phyloP scores from a whole-genome alignment of 2,888 invertebrate species.

The Hydropsyche betteni region DNA sequence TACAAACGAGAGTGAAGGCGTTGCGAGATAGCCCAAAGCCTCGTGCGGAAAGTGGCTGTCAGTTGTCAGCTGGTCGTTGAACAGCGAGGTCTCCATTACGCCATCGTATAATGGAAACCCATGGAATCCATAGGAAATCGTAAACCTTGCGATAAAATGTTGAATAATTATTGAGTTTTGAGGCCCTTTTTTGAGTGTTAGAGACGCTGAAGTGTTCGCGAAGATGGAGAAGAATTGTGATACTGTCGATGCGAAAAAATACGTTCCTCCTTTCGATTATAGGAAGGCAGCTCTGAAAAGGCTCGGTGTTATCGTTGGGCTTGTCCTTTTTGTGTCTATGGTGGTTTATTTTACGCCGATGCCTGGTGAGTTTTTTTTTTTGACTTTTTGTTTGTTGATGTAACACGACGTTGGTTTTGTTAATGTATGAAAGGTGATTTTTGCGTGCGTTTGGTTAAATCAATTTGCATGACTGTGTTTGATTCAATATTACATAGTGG shows the following conservation, averaged over 20 bases:
- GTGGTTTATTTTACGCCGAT: constrained; percentile 77
- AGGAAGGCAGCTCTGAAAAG: constrained; percentile 71
- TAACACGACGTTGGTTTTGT: background rate
- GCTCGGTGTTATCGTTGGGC: constrained; percentile 71
- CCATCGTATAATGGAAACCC: no score
- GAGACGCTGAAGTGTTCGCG: background rate
- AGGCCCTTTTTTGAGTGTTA: background rate
- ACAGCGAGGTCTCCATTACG: constrained; percentile 24
- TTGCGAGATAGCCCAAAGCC: background rate
- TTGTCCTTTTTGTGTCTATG: constrained; percentile 72
- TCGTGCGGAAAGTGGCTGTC: background rate
- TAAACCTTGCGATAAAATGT: no score
- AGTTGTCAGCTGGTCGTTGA: constrained; percentile 41
- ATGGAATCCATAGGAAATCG: no score
- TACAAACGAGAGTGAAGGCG: no score
- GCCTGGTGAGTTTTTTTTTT: constrained; percentile 66
- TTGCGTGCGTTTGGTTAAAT: no score
- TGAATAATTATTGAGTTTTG: no score
- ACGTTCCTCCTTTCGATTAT: constrained; percentile 56
- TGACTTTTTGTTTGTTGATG: background rate
- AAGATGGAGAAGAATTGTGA: constrained; percentile 17
- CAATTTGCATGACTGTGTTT: no score
- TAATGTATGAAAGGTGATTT: no score
- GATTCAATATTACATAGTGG: no score
- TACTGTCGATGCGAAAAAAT: constrained; percentile 11